A percentile compares a stretch with the other conserved stretches of the same genome.
Conservation (phyloP, 2,113 vertebrate species). For the Xenotilapia leptura region DNA sequence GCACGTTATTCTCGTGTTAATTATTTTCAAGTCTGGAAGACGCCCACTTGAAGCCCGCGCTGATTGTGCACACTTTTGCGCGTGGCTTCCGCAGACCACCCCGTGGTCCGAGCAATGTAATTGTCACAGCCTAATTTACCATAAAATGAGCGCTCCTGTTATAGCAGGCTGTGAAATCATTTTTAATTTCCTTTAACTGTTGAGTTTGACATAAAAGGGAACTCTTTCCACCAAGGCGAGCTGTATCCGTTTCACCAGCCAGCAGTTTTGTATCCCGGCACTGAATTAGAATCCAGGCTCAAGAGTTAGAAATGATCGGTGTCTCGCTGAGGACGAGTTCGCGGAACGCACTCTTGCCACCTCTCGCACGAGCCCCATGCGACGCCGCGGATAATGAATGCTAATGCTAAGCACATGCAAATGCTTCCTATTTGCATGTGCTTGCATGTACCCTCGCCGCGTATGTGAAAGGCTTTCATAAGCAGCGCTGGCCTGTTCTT, state of each 20-base stretch:
- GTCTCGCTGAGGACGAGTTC: not conserved
- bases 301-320: not conserved
- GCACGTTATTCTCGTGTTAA: not conserved
- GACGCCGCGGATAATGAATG: slow-evolving; percentile 20
- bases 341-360: not conserved
- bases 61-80: not conserved
- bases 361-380: not conserved
- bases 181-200: slow-evolving; percentile 43
- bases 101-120: slow-evolving; percentile 17
- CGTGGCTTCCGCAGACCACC: not conserved
- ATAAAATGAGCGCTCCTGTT: slow-evolving; percentile 45
- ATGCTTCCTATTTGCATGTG: slow-evolving; percentile 40
- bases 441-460: not conserved
- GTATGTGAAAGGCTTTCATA: slow-evolving; percentile 35
- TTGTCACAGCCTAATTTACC: slow-evolving; percentile 43
- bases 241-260: not conserved
- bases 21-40: slow-evolving; percentile 5
- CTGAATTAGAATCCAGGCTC: not conserved
- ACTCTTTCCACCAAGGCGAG: not conserved
- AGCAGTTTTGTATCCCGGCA: not conserved
- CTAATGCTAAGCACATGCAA: slow-evolving; percentile 11
- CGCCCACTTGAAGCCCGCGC: not conserved
- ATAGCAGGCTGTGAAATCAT: slow-evolving; percentile 51
- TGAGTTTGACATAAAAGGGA: not conserved
- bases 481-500: slow-evolving; percentile 2